phyloP scores from a whole-genome alignment of 2,888 invertebrate species.

The Lomographa bimaculata region DNA sequence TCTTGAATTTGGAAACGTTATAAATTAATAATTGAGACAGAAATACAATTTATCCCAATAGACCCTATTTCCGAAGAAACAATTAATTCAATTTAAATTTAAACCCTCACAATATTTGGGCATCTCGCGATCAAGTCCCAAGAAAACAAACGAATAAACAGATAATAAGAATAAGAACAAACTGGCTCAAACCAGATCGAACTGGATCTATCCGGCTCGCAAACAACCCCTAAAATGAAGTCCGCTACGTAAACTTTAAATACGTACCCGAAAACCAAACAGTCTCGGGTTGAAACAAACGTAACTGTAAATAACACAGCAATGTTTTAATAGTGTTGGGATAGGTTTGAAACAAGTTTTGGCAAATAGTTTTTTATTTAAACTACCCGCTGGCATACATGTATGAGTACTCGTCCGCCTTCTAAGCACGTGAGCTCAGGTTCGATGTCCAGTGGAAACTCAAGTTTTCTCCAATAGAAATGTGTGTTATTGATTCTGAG shows the following conservation, averaged over 20 bases:
- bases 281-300: slow-evolving; percentile 47
- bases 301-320: slow-evolving; percentile 71
- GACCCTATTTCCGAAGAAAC: too few relatives aligned
- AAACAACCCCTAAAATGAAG: slow-evolving; percentile 41
- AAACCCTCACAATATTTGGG: slow-evolving; percentile 1
- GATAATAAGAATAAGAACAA: slow-evolving; percentile 21
- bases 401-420: too few relatives aligned
- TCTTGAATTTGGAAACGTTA: too few relatives aligned
- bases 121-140: slow-evolving; percentile 10
- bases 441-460: too few relatives aligned
- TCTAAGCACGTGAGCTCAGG: too few relatives aligned
- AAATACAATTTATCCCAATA: too few relatives aligned
- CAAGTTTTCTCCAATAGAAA: too few relatives aligned
- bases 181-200: slow-evolving; percentile 19
- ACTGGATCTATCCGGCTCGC: slow-evolving; percentile 32
- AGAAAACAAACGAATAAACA: slow-evolving; percentile 26
- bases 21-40: too few relatives aligned
- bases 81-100: slow-evolving; percentile 1
- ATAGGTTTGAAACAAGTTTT: too few relatives aligned
- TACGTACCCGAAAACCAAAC: slow-evolving; percentile 62
- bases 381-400: too few relatives aligned
- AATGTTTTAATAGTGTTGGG: slow-evolving; percentile 44
- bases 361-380: too few relatives aligned
- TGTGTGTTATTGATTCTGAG: too few relatives aligned
- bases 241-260: slow-evolving; percentile 46